phyloP scores from a whole-genome alignment of 2,888 invertebrate species.

The Ametastegia equiseti region DNA sequence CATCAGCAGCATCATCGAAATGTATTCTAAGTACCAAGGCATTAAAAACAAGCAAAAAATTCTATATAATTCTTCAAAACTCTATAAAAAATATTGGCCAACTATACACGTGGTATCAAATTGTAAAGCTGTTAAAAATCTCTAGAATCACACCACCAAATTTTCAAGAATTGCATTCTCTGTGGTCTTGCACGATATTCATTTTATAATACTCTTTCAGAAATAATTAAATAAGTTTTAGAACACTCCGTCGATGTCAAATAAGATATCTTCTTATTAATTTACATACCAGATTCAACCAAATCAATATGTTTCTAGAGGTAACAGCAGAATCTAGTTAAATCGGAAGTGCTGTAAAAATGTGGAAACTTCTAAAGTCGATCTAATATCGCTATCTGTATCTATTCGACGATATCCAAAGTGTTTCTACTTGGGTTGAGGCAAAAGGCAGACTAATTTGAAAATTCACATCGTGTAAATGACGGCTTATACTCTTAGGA shows the following conservation, averaged over 20 bases:
- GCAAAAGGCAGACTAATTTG: conserved; percentile 70
- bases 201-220: not conserved
- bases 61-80: not conserved
- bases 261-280: conserved; percentile 1
- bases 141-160: conserved; percentile 45
- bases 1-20: conserved; percentile 31
- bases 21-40: conserved; percentile 41
- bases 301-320: conserved; percentile 44
- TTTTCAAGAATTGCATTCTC: conserved; percentile 43
- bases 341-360: conserved; percentile 35
- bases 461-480: conserved; percentile 26
- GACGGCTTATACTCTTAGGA: conserved; percentile 17
- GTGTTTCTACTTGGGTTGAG: conserved; percentile 59
- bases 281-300: not conserved
- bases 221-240: not conserved
- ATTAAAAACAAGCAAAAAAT: conserved; percentile 38
- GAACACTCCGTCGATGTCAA: not conserved
- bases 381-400: conserved; percentile 45
- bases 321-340: conserved; percentile 42
- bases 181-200: conserved; percentile 32
- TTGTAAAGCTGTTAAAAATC: conserved; percentile 40
- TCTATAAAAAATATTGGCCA: conserved; percentile 30
- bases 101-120: conserved; percentile 34
- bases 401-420: conserved; percentile 40
- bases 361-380: conserved; percentile 38